Evolutionary conservation across 2,797 vertebrate species (phyloP).

Genomic region (Yasuhikotakia modesta): DNA sequence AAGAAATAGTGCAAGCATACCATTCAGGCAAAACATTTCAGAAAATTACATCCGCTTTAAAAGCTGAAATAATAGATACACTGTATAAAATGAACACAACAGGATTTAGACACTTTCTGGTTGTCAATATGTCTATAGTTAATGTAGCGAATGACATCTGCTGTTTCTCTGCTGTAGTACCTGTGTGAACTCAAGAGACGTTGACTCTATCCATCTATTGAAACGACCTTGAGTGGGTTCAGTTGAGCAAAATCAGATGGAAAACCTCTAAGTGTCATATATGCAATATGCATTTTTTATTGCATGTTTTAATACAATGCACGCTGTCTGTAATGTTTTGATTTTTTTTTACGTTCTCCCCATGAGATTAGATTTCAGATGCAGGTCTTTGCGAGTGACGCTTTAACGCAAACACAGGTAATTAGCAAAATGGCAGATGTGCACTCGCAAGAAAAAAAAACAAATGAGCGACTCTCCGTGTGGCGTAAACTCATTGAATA

Average conservation of each 20-base stretch:
- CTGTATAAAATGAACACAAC: background rate
- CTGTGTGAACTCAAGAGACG: background rate
- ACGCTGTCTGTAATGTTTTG: too few species aligned
- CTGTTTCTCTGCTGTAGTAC: background rate
- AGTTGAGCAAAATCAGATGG: background rate
- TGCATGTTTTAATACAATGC: too few species aligned
- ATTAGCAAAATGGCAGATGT: constrained; percentile 38
- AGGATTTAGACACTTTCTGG: background rate
- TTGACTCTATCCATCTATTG: background rate
- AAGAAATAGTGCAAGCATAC: constrained; percentile 1
- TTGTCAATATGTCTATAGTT: background rate
- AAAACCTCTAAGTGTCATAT: background rate
- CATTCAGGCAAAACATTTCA: constrained; percentile 1
- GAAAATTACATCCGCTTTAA: background rate
- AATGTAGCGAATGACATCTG: background rate
- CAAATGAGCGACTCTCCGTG: constrained; percentile 29
- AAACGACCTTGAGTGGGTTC: background rate
- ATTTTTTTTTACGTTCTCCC: background rate
- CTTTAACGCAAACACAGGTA: constrained; percentile 28
- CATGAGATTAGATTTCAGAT: constrained; percentile 13
- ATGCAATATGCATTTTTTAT: too few species aligned
- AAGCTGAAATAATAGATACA: background rate
- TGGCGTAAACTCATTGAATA: constrained; percentile 13
- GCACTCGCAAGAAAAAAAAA: background rate
- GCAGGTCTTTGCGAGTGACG: constrained; percentile 20